These are phyloP conservation scores for Acanthopleura granulata DNA, from an alignment of 2,888 invertebrate species.

Conservation along the genomic window DNA sequence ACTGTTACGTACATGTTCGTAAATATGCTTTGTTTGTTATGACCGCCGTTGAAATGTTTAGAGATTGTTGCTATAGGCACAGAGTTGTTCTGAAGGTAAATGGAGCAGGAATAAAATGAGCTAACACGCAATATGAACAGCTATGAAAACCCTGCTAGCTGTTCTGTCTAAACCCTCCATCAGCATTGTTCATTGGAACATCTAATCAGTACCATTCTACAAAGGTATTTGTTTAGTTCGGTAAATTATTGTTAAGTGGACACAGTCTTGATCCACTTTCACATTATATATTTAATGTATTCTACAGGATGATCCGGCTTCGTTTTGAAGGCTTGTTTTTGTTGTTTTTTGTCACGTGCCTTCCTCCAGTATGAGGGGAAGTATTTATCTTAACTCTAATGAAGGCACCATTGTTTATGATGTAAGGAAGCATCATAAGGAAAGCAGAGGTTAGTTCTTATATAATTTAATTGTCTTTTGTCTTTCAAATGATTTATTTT, in stretches of 20 bases:
- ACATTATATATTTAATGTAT: conserved; percentile 15
- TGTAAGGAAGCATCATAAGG: not conserved
- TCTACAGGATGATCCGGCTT: not conserved
- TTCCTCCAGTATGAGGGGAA: conserved; percentile 1
- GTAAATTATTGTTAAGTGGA: conserved; percentile 14
- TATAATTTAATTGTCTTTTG: conserved; percentile 13
- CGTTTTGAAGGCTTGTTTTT: no score
- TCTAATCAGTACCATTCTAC: no score
- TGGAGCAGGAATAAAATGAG: no score
- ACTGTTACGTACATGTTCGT: conserved; percentile 8
- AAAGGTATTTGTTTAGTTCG: conserved; percentile 6
- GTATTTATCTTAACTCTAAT: conserved; percentile 16
- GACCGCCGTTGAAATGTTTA: conserved; percentile 3
- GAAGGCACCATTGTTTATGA: not conserved
- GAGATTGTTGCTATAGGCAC: conserved; percentile 1
- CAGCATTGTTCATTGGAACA: no score
- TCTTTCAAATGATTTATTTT: conserved; percentile 20
- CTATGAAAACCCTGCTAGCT: no score
- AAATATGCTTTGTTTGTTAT: conserved; percentile 12
- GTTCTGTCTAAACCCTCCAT: no score
- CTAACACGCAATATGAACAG: no score
- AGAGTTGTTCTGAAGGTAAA: no score
- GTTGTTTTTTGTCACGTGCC: not conserved
- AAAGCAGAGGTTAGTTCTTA: not conserved
- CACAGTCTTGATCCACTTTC: conserved; percentile 11